phyloP scores from a whole-genome alignment of 2,797 vertebrate genomes.

The Sebastes hopkinsi region DNA sequence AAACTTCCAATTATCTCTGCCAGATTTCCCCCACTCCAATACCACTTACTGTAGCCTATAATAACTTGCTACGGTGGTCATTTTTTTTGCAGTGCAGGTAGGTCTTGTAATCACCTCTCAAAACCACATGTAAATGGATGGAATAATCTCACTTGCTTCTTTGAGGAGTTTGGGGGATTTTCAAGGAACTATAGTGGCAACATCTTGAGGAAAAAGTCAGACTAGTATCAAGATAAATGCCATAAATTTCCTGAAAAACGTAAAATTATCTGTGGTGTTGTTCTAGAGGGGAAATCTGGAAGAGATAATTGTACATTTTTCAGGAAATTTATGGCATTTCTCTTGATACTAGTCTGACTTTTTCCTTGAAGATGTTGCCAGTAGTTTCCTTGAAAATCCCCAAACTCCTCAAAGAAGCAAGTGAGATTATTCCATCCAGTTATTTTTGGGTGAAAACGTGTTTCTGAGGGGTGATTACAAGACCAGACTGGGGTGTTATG shows the following conservation, averaged over 20 bases:
- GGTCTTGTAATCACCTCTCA: conserved; percentile 2
- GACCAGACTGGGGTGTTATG: conserved; percentile 34
- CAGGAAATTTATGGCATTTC: conserved; percentile 10
- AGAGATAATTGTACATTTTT: conserved; percentile 30
- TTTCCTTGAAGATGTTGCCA: background rate
- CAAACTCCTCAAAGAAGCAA: conserved; percentile 2
- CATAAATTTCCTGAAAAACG: accelerated
- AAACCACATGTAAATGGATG: background rate
- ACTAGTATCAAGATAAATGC: background rate
- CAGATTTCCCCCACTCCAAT: too few relatives aligned
- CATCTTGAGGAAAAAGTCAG: conserved; percentile 1
- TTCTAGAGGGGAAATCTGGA: conserved; percentile 3
- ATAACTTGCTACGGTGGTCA: too few relatives aligned
- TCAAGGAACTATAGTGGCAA: conserved; percentile 1
- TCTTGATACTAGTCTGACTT: conserved; percentile 9
- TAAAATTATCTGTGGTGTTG: background rate
- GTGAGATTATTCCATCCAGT: background rate
- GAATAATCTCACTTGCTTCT: conserved; percentile 5
- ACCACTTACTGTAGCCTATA: background rate
- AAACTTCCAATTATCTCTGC: background rate
- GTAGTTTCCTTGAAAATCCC: background rate
- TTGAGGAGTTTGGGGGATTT: conserved; percentile 2
- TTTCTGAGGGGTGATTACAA: conserved; percentile 15
- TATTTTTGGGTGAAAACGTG: background rate
- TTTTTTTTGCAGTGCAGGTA: too few relatives aligned